A percentile compares a stretch with the other conserved stretches of the same genome.
phyloP scores from a whole-genome alignment of 2,113 vertebrate genomes.

The Oxyruncus cristatus region DNA sequence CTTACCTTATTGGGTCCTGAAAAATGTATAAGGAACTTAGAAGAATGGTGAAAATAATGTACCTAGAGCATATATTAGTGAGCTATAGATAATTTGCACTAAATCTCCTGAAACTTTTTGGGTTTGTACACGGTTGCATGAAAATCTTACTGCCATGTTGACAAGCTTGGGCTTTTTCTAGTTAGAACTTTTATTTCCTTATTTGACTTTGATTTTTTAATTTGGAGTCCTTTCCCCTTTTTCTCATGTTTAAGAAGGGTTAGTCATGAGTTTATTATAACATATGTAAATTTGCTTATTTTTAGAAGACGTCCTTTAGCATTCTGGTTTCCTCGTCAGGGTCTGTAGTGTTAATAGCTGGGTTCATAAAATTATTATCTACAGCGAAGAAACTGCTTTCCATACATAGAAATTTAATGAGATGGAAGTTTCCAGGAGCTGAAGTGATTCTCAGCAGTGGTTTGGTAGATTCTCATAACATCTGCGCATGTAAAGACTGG shows the following conservation, averaged over 20 bases:
- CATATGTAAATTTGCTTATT: constrained; percentile 16
- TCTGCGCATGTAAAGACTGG: neutral
- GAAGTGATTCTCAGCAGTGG: constrained; percentile 14
- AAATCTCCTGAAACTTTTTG: neutral
- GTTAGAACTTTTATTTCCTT: neutral
- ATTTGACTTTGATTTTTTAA: neutral
- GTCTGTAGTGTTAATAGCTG: neutral
- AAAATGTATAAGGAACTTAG: neutral
- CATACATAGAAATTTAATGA: constrained; percentile 12
- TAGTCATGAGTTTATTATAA: neutral
- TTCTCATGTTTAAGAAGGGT: neutral
- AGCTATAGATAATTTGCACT: neutral
- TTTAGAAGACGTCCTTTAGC: constrained; percentile 28
- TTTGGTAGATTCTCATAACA: constrained; percentile 11
- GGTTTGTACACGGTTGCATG: neutral
- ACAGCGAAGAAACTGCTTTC: constrained; percentile 2
- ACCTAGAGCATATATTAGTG: neutral
- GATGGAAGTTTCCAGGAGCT: constrained; percentile 17
- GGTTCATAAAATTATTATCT: constrained; percentile 43
- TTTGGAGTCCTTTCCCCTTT: neutral
- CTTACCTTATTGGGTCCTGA: neutral
- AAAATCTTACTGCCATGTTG: neutral
- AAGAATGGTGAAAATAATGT: neutral
- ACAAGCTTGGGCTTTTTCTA: neutral
- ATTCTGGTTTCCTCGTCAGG: neutral